Conservation (phyloP, 2,888 invertebrate species). For the Caenorhabditis panamensis region DNA sequence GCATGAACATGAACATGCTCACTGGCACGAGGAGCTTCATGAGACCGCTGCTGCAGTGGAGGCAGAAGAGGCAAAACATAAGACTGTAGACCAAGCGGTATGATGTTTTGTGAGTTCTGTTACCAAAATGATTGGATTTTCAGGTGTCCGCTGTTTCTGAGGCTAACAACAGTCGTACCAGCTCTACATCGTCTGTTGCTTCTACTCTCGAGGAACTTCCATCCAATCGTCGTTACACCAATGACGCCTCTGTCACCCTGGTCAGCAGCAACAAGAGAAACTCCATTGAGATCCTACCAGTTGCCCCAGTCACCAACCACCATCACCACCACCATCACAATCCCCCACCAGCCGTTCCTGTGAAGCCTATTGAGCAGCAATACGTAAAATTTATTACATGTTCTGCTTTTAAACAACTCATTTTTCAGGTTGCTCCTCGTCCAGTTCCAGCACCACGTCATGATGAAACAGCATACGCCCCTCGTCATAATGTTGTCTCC, state of each 20-base stretch:
- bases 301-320: not conserved
- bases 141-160: slow-evolving; percentile 3
- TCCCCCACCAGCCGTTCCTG: slow-evolving; percentile 23
- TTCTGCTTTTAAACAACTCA: too few relatives aligned
- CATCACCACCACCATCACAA: not conserved
- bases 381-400: too few relatives aligned
- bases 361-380: slow-evolving; percentile 26
- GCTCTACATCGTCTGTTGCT: slow-evolving; percentile 42
- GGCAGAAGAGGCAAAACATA: slow-evolving; percentile 31
- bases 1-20: not conserved
- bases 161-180: slow-evolving; percentile 11
- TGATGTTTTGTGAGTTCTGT: not conserved
- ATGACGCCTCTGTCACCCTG: slow-evolving; percentile 23
- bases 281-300: slow-evolving; percentile 20
- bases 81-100: not conserved
- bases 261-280: slow-evolving; percentile 35
- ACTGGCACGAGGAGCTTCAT: slow-evolving; percentile 54
- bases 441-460: slow-evolving; percentile 43
- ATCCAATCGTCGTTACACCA: slow-evolving; percentile 26
- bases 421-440: slow-evolving; percentile 17
- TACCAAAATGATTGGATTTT: not conserved
- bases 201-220: slow-evolving; percentile 52
- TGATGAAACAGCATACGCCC: slow-evolving; percentile 33
- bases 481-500: slow-evolving; percentile 34
- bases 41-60: slow-evolving; percentile 25